Base-by-base conservation (phyloP, 2,797 vertebrate genomes). In the Ammospiza maritima region DNA sequence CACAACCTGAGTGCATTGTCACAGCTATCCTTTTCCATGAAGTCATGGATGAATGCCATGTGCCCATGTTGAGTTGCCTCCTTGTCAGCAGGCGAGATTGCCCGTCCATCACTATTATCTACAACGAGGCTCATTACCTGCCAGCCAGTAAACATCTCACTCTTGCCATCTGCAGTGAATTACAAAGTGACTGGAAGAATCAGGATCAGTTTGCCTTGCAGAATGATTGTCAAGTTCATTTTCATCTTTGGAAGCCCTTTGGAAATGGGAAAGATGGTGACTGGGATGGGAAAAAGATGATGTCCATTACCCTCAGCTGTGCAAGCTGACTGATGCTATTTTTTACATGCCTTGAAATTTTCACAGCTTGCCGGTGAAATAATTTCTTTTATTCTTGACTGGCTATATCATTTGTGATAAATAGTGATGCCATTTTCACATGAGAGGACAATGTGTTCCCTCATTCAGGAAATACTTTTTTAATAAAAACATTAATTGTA, bases 161-260 rank as follows among this genome's bases (percentile, higher is more conserved):
- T 97, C 95, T 95, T 90, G 95, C 97, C 97, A 97, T 98, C 97
- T 98, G 97, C 96, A 91, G 84, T 97, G 97, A 98, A 98, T 98
- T 98, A 97, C 97, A 97, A 97, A 97, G 95, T 98, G 98, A 97
- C 96, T 90, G 97, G 92, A 95, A 97, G 96, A 97, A 98, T 98
- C 97, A 97, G 94, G 69, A 96, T 98, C 97, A 96, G 92, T 97
- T 97, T 96, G 96, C 96, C 86, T 95, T 95, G 91, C 92, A 96
- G 89, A 74, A 87, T 96, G 96, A 96, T 96, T 98, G 97, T 98
- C 97, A 98, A 97, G 93, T 98, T 97, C 95, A 95, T 97, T 98
- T 98, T 98, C 95, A 90, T 98, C 96, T 98, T 96, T 95, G 90
- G 74, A 97, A 91, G 77, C 81, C 87, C 91, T 94, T 97, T 93